These are phyloP conservation scores for Bujurquina vittata DNA, from an alignment of 2,113 vertebrate genomes.

Conservation along the genomic window DNA sequence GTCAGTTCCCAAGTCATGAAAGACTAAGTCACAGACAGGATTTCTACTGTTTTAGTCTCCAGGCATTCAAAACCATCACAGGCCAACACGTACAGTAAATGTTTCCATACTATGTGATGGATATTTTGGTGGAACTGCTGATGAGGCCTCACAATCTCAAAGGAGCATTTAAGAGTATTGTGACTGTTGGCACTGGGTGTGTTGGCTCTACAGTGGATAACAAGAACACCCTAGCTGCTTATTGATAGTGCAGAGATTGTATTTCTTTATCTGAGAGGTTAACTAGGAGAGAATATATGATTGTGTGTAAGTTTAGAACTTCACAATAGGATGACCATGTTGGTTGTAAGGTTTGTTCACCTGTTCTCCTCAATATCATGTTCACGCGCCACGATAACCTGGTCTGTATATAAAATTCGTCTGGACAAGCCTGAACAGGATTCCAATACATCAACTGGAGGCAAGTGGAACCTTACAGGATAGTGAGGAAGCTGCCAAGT, in stretches of 20 bases:
- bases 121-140: neutral
- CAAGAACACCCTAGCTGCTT: neutral
- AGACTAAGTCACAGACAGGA: slow-evolving; percentile 3
- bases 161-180: neutral
- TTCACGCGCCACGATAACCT: no score
- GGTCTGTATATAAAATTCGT: no score
- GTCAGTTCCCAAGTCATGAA: neutral
- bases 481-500: no score
- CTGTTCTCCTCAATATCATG: no score
- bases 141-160: neutral
- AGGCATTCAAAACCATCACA: slow-evolving; percentile 51
- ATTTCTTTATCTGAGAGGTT: no score
- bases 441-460: neutral
- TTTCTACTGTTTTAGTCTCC: slow-evolving; percentile 62
- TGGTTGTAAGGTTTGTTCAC: no score
- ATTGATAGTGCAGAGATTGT: no score
- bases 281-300: no score
- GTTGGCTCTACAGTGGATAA: neutral
- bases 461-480: neutral
- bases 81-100: slow-evolving; percentile 64
- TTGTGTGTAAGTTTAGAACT: no score
- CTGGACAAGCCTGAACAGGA: neutral
- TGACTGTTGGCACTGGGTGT: neutral
- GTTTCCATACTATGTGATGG: neutral
- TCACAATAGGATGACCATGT: no score